A percentile compares a stretch with the other conserved stretches of the same genome.
phyloP scores from a whole-genome alignment of 35 echinoderm and acorn worm species.

The Ophiothrix spiculata region DNA sequence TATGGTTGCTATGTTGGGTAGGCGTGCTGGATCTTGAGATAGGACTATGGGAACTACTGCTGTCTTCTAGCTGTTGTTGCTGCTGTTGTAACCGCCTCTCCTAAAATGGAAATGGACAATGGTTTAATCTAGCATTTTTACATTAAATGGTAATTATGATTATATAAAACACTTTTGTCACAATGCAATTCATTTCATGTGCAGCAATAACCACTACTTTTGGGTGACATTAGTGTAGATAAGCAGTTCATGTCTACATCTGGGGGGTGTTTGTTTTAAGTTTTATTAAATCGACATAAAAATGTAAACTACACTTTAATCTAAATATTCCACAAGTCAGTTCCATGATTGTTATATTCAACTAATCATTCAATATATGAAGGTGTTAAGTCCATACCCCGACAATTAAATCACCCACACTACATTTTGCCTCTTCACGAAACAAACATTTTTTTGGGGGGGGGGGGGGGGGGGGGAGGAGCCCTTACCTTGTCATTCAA shows the following conservation, averaged over 20 bases:
- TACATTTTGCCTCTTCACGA: neutral
- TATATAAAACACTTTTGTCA: too few relatives aligned
- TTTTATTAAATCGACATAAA: too few relatives aligned
- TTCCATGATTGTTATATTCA: too few relatives aligned
- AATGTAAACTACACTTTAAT: too few relatives aligned
- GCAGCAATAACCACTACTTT: neutral
- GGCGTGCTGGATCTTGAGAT: conserved; percentile 68
- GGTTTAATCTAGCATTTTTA: too few relatives aligned
- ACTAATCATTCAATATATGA: too few relatives aligned
- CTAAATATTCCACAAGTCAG: too few relatives aligned
- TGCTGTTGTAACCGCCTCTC: conserved; percentile 47
- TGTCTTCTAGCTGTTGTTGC: conserved; percentile 48
- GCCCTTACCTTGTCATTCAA: conserved; percentile 88
- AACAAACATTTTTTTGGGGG: neutral
- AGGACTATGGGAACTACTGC: conserved; percentile 45
- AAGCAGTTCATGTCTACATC: neutral
- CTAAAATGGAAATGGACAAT: neutral
- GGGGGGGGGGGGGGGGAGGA: too few relatives aligned
- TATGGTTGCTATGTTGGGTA: conserved; percentile 28
- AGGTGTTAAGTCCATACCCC: neutral
- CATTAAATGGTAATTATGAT: too few relatives aligned
- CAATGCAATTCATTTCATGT: neutral
- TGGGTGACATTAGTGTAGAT: neutral
- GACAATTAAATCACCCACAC: neutral
- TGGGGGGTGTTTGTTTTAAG: neutral